Base-by-base conservation (phyloP, 2,797 vertebrate genomes). In the Paramormyrops hopkinsi region DNA sequence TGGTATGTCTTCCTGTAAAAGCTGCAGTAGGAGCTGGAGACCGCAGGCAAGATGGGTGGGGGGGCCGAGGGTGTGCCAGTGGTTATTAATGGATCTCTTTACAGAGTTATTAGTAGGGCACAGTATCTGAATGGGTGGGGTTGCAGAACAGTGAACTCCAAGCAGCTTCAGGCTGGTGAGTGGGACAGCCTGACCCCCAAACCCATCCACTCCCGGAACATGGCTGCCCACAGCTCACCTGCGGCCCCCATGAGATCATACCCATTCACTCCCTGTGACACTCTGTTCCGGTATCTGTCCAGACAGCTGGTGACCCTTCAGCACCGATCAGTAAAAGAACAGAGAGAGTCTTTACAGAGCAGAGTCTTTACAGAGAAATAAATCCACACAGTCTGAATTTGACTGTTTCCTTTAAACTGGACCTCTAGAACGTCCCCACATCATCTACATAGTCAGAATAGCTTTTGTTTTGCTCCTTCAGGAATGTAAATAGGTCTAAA, bases 61-160 rank as follows among this genome's bases (percentile, higher is more conserved):
- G 19, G 88, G 54, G 83, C 1, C 54, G 5, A 85, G 89, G 91
- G 88, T 90, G 91, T 90, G 89, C 89, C 83, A 89, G 69, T 2
- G 44, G 50, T 88, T 94, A 94, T 94, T 93, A 93, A 94, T 94
- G 93, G 93, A 90, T 88, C 51, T 89, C 90, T 90, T 92, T 88
- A 92, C 90, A 87, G 89, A 91, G 89, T 91, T 92, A 91, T 89
- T 91, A 89, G 69, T 51, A 65, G 48, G 86, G 88, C 88, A 79
- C 62, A 44, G 48, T 79, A 29, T 69, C 65, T 87, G 29, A 9
- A 29, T 51, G 41, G 89, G 73, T 48, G 69, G 89, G 89, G 86
- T 37, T 56, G 54, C 3, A 76, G 51, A 59, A 8, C 9, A 84
- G 54, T 37, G 25, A 22, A 53, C 12, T 50, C 86, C 54, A 65